Evolutionary conservation across 2,113 vertebrate genomes (phyloP).

Genomic region (Beaufortia kweichowensis): DNA sequence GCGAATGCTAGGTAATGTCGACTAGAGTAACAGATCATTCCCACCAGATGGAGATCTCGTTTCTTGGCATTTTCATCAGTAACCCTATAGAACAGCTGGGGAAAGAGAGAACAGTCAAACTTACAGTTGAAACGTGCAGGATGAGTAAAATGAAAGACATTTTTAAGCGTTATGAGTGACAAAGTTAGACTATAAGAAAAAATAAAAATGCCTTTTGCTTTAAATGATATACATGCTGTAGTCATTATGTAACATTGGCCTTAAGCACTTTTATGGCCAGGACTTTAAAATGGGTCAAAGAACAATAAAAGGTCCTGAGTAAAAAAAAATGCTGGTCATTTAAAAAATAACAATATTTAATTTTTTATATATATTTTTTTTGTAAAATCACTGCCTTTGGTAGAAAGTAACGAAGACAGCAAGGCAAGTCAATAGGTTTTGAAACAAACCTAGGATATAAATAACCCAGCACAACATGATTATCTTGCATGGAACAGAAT

Average conservation of each 20-base stretch:
- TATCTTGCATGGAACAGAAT: neutral
- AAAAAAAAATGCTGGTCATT: no score
- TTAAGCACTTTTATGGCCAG: conserved; percentile 15
- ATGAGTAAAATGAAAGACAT: conserved; percentile 2
- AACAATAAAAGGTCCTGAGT: no score
- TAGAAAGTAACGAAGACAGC: no score
- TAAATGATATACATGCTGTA: neutral
- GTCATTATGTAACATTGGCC: conserved; percentile 15
- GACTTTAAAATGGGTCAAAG: no score
- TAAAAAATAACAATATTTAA: no score
- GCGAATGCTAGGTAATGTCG: conserved; percentile 97
- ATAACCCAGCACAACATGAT: no score
- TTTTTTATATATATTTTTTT: no score
- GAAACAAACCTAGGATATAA: neutral
- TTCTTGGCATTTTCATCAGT: conserved; percentile 93
- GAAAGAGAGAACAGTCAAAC: conserved; percentile 39
- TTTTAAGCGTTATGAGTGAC: neutral
- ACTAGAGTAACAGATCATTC: conserved; percentile 96
- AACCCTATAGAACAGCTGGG: conserved; percentile 93
- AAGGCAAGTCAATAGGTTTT: no score
- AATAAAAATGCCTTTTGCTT: neutral
- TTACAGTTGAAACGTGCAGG: neutral
- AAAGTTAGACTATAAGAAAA: neutral
- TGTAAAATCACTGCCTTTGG: no score
- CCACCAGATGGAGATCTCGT: conserved; percentile 92